Percentiles rank a stretch among this genome's conserved stretches.
These are phyloP conservation scores for Onychomys leucogaster DNA, from an alignment of 2,797 vertebrate genomes.

Conservation along the genomic window DNA sequence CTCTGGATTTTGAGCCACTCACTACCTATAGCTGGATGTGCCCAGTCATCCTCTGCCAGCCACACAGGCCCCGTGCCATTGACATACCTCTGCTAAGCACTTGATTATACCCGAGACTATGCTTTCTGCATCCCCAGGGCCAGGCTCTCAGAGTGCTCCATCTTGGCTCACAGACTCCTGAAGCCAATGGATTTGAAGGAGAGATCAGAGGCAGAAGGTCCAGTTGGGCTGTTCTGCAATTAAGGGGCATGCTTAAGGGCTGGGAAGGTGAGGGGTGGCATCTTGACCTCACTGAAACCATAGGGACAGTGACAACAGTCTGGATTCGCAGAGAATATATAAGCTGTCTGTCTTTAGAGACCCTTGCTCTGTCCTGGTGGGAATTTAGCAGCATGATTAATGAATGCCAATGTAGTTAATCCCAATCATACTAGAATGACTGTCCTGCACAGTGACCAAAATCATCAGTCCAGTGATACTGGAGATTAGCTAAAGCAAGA, in stretches of 20 bases:
- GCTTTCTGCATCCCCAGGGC: neutral
- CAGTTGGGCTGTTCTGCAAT: neutral
- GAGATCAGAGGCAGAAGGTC: neutral
- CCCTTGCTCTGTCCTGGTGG: neutral
- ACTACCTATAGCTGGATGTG: neutral
- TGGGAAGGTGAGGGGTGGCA: neutral
- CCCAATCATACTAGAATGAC: neutral
- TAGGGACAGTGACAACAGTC: neutral
- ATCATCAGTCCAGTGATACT: neutral
- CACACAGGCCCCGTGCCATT: fast-evolving
- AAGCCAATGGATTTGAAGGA: neutral
- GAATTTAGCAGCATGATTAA: conserved; percentile 26
- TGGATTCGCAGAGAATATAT: neutral
- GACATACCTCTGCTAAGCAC: neutral
- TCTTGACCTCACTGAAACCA: neutral
- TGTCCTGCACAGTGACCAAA: neutral
- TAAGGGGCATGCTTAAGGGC: neutral
- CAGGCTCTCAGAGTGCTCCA: neutral
- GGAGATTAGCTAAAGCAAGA: neutral
- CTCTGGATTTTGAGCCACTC: neutral
- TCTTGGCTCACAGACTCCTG: neutral
- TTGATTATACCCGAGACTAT: neutral
- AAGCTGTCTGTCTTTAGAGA: neutral
- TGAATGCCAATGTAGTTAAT: neutral
- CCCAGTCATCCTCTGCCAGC: neutral